Base-by-base conservation (phyloP, 2,888 invertebrate genomes). In the Pemphredon lugubris region DNA sequence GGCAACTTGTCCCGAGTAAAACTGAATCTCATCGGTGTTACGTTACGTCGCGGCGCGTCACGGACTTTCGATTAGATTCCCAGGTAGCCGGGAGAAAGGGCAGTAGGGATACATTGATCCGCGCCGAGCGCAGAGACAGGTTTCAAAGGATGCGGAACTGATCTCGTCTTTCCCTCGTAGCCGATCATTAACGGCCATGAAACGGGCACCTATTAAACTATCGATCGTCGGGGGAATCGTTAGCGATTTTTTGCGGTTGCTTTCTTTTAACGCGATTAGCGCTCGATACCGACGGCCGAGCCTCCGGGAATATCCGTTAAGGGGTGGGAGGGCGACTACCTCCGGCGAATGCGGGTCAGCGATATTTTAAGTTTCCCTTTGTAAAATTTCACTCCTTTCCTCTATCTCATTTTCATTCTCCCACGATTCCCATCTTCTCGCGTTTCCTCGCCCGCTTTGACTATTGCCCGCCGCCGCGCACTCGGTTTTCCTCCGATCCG, bases 1-100 rank as follows among this genome's bases (percentile, higher is more conserved):
- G 71, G 63, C 60, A 69, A 80, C 71, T 77, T 77, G 70, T 64
- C 45, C 23, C 42, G 39, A 23, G 53, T 48, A 69, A 68, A 73
- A 65, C 50, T 57, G 73, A 79, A 66, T 73, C 64, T 50, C 67
- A 44, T 21, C 37, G 40, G 42, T 37, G 55, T 59, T 44, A 5
- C 16, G 42, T 53, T 40, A 47, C 39, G 14, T 7, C 6, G 16
- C 58, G 39, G 53, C 63, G 63, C 50, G 55, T 70, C 68, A 48
- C 14, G 30, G 26, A 53, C 60, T 47, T 72, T 60, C 66, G 68
- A 78, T 78, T 78, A 72, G 61, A 61, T 57, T 55, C 30, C 45
- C 26, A 23, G 23, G 26, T 2, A 16, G 32, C 21, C 14, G 21
- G 6, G 40, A 44, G 39, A 30, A 5, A 30, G 14, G 6, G 21